A percentile compares a stretch with the other conserved stretches of the same genome.
These are phyloP conservation scores for Cydia amplana DNA, from an alignment of 1,140 invertebrate species.

Conservation along the genomic window DNA sequence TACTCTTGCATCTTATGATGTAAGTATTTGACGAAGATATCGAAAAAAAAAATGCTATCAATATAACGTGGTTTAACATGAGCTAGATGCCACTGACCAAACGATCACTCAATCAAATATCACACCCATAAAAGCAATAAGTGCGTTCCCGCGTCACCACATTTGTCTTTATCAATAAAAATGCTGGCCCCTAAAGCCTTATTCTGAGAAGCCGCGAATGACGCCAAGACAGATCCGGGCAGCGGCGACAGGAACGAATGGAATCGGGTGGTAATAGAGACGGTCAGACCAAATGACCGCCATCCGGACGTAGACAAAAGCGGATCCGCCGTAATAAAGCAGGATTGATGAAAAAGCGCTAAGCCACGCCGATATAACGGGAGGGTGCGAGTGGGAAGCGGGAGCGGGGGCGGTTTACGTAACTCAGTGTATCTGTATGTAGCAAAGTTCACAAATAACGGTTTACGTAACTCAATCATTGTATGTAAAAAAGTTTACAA, in stretches of 20 bases:
- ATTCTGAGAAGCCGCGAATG: conserved; percentile 50
- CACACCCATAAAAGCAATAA: conserved; percentile 37
- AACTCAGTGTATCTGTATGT: background rate
- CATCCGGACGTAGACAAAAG: conserved; percentile 77
- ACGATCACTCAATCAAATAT: conserved; percentile 13
- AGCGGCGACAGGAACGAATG: conserved; percentile 73
- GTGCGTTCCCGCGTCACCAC: conserved; percentile 17
- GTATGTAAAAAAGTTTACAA: background rate
- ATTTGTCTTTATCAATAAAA: conserved; percentile 33
- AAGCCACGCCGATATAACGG: conserved; percentile 77
- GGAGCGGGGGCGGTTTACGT: background rate
- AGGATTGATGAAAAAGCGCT: conserved; percentile 81
- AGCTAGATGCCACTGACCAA: background rate
- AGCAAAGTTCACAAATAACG: background rate
- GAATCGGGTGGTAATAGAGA: conserved; percentile 72
- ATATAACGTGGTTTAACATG: conserved; percentile 37
- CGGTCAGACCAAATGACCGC: conserved; percentile 74
- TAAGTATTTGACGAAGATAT: background rate
- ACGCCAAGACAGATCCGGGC: conserved; percentile 63
- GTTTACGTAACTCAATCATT: background rate
- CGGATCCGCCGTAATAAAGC: conserved; percentile 79
- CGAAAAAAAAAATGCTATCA: conserved; percentile 32
- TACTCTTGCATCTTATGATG: no score
- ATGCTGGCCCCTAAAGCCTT: conserved; percentile 27
- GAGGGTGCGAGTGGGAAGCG: conserved; percentile 35